These are phyloP conservation scores for Sitobion miscanthi DNA, from an alignment of 1,140 invertebrate species.

Conservation along the genomic window DNA sequence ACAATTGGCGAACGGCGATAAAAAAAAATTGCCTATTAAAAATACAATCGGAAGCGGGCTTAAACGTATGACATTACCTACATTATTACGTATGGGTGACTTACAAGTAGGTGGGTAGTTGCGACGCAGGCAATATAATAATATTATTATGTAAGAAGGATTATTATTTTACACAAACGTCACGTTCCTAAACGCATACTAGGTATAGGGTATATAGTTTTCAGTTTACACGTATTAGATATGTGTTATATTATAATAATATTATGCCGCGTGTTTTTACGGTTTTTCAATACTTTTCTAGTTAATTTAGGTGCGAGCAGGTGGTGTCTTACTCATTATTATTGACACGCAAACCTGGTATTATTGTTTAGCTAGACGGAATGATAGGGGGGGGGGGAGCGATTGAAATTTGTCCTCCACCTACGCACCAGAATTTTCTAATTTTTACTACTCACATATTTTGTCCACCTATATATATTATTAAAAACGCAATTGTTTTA, in stretches of 20 bases:
- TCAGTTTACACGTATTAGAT: neutral
- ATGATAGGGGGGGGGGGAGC: too few relatives aligned
- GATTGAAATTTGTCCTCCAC: too few relatives aligned
- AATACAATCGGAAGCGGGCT: neutral
- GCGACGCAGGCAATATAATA: neutral
- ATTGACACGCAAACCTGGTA: too few relatives aligned
- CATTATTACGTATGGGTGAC: too few relatives aligned
- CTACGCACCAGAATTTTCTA: too few relatives aligned
- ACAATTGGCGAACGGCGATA: neutral
- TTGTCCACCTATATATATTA: neutral
- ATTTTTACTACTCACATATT: neutral
- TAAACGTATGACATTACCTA: neutral
- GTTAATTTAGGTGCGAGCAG: neutral
- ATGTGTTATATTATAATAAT: neutral
- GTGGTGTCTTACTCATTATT: too few relatives aligned
- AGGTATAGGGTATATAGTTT: neutral
- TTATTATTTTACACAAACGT: neutral
- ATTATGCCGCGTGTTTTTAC: neutral
- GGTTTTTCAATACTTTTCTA: neutral
- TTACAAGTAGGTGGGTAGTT: neutral
- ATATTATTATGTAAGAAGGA: neutral
- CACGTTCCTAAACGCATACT: neutral
- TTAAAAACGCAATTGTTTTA: neutral
- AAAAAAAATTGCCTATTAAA: conserved; percentile 1
- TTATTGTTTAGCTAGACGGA: too few relatives aligned